These are phyloP conservation scores for Pelusios castaneus DNA, from an alignment of 2,113 vertebrate species.

Conservation along the genomic window DNA sequence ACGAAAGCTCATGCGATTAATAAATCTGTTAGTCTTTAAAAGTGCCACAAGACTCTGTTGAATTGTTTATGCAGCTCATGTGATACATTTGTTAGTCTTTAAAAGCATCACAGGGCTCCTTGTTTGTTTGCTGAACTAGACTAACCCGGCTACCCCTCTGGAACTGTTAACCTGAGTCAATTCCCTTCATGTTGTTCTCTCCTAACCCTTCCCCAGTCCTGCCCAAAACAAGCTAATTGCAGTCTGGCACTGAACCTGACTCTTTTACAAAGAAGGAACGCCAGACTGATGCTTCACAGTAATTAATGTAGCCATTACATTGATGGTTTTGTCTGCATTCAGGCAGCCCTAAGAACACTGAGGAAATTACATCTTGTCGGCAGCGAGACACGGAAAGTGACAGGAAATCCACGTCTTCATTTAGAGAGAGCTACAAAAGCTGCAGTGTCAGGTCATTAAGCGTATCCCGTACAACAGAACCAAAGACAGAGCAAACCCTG, in stretches of 20 bases:
- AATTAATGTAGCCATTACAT: conserved; percentile 5
- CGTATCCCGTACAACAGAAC: background rate
- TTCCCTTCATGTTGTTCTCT: conserved; percentile 43
- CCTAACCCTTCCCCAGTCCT: background rate
- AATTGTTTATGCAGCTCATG: no score
- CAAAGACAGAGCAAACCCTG: background rate
- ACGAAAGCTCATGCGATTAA: no score
- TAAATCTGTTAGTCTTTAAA: no score
- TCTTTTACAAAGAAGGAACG: conserved; percentile 13
- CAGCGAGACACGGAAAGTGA: background rate
- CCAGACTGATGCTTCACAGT: background rate
- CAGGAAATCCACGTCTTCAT: background rate
- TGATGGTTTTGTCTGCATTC: background rate
- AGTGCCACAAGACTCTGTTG: no score
- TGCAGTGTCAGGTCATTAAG: background rate
- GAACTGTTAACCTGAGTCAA: conserved; percentile 38
- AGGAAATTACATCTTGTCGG: background rate
- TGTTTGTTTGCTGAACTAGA: no score
- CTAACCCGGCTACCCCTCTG: no score
- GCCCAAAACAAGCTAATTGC: conserved; percentile 28
- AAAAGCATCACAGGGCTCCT: no score
- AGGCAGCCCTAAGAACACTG: background rate
- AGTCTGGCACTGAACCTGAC: background rate
- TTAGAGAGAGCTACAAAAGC: background rate
- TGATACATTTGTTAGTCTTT: no score